Conservation (phyloP, 37 sponge, comb jelly and placozoan species). For the Ephydatia muelleri region DNA sequence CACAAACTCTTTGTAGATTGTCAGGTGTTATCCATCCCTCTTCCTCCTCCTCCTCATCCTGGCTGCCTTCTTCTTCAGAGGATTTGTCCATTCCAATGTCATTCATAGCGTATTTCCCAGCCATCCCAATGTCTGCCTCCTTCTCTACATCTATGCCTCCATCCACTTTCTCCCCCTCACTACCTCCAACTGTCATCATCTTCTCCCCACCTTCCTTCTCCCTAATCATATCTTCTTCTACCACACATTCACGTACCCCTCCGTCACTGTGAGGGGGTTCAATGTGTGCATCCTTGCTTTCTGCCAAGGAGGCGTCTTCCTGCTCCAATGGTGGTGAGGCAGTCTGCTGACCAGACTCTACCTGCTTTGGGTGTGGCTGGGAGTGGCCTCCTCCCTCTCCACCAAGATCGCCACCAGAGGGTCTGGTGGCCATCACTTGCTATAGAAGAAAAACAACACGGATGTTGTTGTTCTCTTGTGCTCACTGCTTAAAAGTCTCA, state of each 20-base stretch:
- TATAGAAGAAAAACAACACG: too few species aligned
- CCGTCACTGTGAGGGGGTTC: background rate
- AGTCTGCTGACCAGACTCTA: conserved; percentile 1
- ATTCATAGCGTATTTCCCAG: background rate
- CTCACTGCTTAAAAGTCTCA: background rate
- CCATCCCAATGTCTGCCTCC: background rate
- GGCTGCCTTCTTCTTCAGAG: conserved; percentile 27
- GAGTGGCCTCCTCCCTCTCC: background rate
- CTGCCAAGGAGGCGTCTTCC: background rate
- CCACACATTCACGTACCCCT: background rate
- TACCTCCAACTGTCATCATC: background rate
- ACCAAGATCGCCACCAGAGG: background rate
- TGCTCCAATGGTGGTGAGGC: background rate
- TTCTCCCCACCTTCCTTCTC: background rate
- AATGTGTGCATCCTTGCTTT: background rate
- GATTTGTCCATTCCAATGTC: background rate
- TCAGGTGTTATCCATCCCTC: conserved; percentile 96
- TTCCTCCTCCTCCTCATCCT: conserved; percentile 79
- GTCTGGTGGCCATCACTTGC: background rate
- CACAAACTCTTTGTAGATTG: conserved; percentile 73
- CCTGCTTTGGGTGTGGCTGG: background rate
- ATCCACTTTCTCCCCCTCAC: background rate
- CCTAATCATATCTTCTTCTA: conserved; percentile 2
- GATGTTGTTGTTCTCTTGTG: too few species aligned
- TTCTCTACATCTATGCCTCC: background rate